Evolutionary conservation across 2,888 invertebrate species (phyloP).

Genomic region (Harpalus rubripes): DNA sequence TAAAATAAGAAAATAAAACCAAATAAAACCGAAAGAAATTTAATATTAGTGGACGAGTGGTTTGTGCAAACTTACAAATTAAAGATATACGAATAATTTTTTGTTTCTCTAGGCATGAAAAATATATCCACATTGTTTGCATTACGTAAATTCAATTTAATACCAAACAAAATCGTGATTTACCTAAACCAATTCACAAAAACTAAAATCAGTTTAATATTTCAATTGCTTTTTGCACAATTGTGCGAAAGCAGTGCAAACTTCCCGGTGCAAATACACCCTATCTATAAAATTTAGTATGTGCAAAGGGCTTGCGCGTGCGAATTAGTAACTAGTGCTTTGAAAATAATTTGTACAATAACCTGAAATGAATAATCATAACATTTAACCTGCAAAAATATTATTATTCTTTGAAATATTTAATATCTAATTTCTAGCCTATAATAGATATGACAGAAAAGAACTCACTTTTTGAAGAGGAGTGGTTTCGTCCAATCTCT

Average conservation of each 20-base stretch:
- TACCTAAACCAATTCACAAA: background rate
- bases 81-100: background rate
- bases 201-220: background rate
- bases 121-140: background rate
- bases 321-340: conserved; percentile 49
- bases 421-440: background rate
- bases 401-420: background rate
- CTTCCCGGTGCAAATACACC: conserved; percentile 56
- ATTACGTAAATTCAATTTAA: background rate
- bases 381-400: background rate
- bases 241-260: conserved; percentile 33
- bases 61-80: conserved; percentile 46
- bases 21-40: conserved; percentile 19
- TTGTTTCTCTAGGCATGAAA: background rate
- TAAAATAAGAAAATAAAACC: conserved; percentile 44
- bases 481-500: conserved; percentile 97
- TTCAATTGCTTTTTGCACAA: conserved; percentile 10
- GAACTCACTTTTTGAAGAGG: conserved; percentile 95
- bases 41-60: conserved; percentile 46
- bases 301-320: conserved; percentile 57
- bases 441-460: conserved; percentile 14
- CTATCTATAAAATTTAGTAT: conserved; percentile 49
- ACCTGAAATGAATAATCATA: background rate
- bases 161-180: conserved; percentile 11
- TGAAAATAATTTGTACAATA: background rate